A percentile compares a stretch with the other conserved stretches of the same genome.
Conservation (phyloP, 1,140 invertebrate species). For the Drosophila chauvacae region DNA sequence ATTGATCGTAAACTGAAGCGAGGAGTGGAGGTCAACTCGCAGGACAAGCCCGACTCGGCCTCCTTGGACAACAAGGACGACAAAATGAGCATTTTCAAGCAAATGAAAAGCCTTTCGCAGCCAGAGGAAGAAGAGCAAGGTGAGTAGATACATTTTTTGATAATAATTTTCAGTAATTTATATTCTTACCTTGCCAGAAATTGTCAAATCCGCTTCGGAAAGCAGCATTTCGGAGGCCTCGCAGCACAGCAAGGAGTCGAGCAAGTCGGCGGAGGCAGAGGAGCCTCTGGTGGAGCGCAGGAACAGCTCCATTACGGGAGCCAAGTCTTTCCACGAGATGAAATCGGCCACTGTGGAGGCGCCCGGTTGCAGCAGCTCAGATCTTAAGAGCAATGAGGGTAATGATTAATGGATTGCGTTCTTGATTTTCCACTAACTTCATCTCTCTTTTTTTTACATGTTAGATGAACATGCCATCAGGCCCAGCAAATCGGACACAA, state of each 20-base stretch:
- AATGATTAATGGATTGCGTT: background rate
- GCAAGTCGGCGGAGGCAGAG: conserved; percentile 86
- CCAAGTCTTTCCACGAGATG: conserved; percentile 83
- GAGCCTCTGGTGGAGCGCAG: conserved; percentile 41
- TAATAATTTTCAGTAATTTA: background rate
- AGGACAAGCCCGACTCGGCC: conserved; percentile 74
- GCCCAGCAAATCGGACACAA: conserved; percentile 95
- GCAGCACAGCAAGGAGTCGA: conserved; percentile 89
- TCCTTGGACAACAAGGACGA: conserved; percentile 70
- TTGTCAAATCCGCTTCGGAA: conserved; percentile 93
- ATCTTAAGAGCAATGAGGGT: conserved; percentile 67
- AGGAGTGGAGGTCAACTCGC: conserved; percentile 70
- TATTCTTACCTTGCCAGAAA: conserved; percentile 34
- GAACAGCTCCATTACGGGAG: conserved; percentile 78
- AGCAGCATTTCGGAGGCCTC: conserved; percentile 92
- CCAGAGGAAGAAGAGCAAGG: conserved; percentile 64
- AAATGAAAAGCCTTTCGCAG: conserved; percentile 87
- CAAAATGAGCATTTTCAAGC: conserved; percentile 89
- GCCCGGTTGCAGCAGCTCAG: conserved; percentile 36
- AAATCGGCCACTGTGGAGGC: conserved; percentile 75
- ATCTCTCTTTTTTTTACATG: background rate
- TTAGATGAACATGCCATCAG: conserved; percentile 86
- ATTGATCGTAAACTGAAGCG: conserved; percentile 86
- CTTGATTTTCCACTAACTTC: background rate
- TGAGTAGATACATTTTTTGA: background rate